Percentiles rank a stretch among this genome's conserved stretches.
These are phyloP conservation scores for Lacerta agilis DNA, from an alignment of 2,797 vertebrate genomes.

Conservation along the genomic window DNA sequence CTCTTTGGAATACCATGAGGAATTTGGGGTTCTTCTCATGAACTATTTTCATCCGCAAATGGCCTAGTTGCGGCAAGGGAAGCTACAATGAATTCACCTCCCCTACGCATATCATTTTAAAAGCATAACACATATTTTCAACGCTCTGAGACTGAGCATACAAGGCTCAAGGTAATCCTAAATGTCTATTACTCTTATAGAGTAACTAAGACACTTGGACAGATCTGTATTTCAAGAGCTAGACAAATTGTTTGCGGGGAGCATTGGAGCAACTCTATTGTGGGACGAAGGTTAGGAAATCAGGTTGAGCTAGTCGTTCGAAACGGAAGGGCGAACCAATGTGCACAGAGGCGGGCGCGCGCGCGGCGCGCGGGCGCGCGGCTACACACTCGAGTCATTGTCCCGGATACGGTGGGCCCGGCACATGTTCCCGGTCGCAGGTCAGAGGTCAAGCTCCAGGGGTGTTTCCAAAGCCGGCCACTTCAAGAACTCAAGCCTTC, in stretches of 20 bases:
- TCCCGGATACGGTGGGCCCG: constrained; percentile 16
- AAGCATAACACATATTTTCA: neutral
- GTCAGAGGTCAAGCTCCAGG: constrained; percentile 78
- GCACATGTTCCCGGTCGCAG: constrained; percentile 48
- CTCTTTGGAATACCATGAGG: neutral
- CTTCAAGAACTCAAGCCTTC: constrained; percentile 54
- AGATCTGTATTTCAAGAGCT: neutral
- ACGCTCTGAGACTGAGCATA: neutral
- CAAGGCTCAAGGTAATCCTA: neutral
- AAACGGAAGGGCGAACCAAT: neutral
- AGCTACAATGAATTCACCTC: neutral
- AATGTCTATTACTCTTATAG: neutral
- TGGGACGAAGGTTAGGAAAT: neutral
- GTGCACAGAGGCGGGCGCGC: too few relatives aligned
- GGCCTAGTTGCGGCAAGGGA: neutral
- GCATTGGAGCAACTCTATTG: neutral
- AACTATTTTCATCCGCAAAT: neutral
- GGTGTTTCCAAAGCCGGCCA: constrained; percentile 53
- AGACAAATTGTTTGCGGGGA: neutral
- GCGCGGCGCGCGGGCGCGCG: neutral
- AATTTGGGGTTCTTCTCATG: neutral
- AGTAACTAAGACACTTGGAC: neutral
- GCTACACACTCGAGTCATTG: constrained; percentile 28
- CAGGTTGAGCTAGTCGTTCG: constrained; percentile 19
- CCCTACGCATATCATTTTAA: too few relatives aligned